Conservation (phyloP, 2,888 invertebrate genomes). For the Acleris sparsana region DNA sequence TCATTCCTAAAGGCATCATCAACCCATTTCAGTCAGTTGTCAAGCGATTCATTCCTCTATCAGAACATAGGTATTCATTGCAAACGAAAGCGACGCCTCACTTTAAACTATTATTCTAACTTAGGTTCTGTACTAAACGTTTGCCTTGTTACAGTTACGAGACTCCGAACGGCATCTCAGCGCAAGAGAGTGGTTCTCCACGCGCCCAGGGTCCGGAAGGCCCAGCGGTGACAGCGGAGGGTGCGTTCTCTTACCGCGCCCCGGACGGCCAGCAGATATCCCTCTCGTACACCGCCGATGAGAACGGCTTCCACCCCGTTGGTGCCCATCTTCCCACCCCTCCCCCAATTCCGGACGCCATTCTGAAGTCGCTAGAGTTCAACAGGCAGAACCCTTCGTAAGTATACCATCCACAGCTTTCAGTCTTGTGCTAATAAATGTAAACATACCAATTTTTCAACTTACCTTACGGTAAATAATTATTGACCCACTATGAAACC, state of each 20-base stretch:
- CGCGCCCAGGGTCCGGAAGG: conserved; percentile 82
- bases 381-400: conserved; percentile 56
- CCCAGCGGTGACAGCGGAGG: conserved; percentile 84
- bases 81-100: no score
- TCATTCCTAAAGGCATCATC: no score
- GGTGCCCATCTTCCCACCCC: conserved; percentile 85
- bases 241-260: conserved; percentile 86
- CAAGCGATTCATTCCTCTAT: no score
- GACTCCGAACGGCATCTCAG: conserved; percentile 86
- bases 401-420: background rate
- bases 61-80: no score
- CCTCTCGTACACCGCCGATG: conserved; percentile 87
- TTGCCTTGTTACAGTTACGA: conserved; percentile 66
- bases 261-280: conserved; percentile 86
- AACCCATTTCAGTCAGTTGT: no score
- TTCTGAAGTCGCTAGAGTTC: conserved; percentile 77
- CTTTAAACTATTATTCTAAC: no score
- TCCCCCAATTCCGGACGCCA: conserved; percentile 84
- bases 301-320: conserved; percentile 87
- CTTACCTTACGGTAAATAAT: no score
- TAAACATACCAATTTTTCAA: no score
- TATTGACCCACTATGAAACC: no score
- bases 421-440: no score
- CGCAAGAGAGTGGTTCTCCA: conserved; percentile 83
- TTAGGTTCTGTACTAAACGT: no score